Evolutionary conservation across 2,888 invertebrate species (phyloP).

Genomic region (Drosophila anomalata): DNA sequence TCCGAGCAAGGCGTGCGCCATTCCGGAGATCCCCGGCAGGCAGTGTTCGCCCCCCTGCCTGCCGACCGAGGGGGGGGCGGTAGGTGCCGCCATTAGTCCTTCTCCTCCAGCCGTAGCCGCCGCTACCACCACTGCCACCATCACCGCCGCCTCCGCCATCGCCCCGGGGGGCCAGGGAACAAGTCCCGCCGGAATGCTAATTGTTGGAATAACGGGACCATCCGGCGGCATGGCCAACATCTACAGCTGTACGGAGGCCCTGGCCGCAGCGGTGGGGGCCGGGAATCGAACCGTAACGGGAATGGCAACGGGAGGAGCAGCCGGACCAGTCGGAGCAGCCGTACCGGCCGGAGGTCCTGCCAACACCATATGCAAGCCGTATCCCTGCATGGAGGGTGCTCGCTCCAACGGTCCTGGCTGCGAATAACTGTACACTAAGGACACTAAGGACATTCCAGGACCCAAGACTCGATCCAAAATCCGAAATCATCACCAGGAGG

Average conservation of each 20-base stretch:
- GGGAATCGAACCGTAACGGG: background rate
- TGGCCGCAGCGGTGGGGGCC: constrained; percentile 10
- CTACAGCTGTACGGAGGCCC: constrained; percentile 15
- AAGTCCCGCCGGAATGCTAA: constrained; percentile 8
- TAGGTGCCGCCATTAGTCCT: background rate
- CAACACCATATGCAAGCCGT: constrained; percentile 1
- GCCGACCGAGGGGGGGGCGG: background rate
- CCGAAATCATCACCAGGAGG: no score
- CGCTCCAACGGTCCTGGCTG: background rate
- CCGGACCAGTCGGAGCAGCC: background rate
- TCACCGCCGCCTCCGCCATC: background rate
- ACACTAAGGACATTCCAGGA: background rate
- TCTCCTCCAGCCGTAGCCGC: background rate
- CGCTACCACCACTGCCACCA: background rate
- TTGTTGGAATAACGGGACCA: constrained; percentile 26
- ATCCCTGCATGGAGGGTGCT: constrained; percentile 24
- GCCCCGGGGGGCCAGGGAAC: background rate
- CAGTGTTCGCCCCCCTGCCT: constrained; percentile 26
- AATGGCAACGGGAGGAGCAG: constrained; percentile 3
- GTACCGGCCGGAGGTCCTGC: background rate
- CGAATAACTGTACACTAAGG: background rate
- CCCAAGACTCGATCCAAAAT: no score
- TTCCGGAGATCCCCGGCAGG: constrained; percentile 8
- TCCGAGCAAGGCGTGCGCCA: constrained; percentile 39
- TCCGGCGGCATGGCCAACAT: constrained; percentile 24